Evolutionary conservation across 2,797 vertebrate species (phyloP), one percentile per base, ranked within the genome.

Genomic region (Dryobates pubescens): DNA sequence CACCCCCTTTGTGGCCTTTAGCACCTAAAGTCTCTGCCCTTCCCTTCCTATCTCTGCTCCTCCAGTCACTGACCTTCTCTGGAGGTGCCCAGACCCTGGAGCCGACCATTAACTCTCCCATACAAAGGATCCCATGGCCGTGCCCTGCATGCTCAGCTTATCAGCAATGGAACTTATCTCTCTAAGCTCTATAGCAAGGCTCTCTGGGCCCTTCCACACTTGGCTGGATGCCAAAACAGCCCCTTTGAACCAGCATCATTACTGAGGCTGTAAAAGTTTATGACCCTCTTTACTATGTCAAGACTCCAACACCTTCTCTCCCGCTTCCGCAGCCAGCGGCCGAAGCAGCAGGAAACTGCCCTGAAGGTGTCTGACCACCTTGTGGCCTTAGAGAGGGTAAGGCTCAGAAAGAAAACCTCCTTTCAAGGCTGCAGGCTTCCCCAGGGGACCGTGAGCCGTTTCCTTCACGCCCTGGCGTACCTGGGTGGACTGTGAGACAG

Each of bases 401-500:
- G 59, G 1, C 47, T 54, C 5, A 0, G 65, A 19, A 29, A 64
- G 34, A 67, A 84, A 95, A 64, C 45, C 13, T 3, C 68, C 3
- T 57, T 88, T 36, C 74, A 32, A 12, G 57, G 70, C 68, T 3
- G 0, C 2, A 23, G 75, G 77, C 75, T 65, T 13, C 80, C 79
- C 71, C 24, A 1, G 65, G 90, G 69, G 53, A 18, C 59, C 29
- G 81, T 2, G 45, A 15, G 16, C 24, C 12, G 3, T 47, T 49
- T 47, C 56, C 61, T 20, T 16, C 6, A n/a, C 64, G 6, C 7
- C 63, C 43, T 45, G 16, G 73, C 57, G 3, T 98, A 99, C 99
- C 99, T 99, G 99, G 54, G 98, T 96, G 4, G 99, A 99, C 95
- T 99, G 99, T 0, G 99, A 99, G 85, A 99, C 97, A 0, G 99